Base-by-base conservation (phyloP, 2,888 invertebrate genomes). In the Tridacna crocea region DNA sequence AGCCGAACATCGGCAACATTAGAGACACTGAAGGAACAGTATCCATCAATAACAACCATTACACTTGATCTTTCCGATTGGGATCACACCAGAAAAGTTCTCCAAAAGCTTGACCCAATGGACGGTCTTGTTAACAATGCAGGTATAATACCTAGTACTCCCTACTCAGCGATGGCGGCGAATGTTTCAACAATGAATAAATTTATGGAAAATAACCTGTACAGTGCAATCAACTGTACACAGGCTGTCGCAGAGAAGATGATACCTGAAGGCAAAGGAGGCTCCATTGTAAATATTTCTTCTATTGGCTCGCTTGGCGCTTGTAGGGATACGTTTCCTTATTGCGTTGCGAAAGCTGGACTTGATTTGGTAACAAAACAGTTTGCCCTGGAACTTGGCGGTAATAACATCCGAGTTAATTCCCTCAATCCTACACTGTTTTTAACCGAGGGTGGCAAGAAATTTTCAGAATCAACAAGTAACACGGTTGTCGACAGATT, bases 401-500 rank as follows among this genome's bases (percentile, higher is more conserved):
- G 96, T 0, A 95, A 96, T 83, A 92, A 94, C 90, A 98, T 99
- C 89, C 96, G 99, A 26, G 97, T 97, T 0, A 99, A 99, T 94
- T 96, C 96, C 15, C 97, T 99, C 0, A 98, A 98, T 94, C 99
- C 99, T 0, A 99, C 99, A 0, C 98, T 98, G 0, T 97, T 98
- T 22, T 95, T 98, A 95, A 99, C 99, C 0, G 97, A 97, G 77
- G n/a, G 97, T 99, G 97, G 98, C 98, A 0, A 96, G 95, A 83
- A 94, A 81, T 36, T 85, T 79, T 13, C 99, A 98, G 99, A 96
- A 96, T 13, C 97, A 98, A 90, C 97, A 97, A 0, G 95, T 94
- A n/a, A n/a, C n/a, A 8, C 63, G 0, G 97, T 97, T 92, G 96
- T 97, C 0, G 95, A 95, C 2, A 96, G 95, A 0, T 96, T 99